Base-by-base conservation (phyloP, 2,888 invertebrate species). In the Vesta saturnalis region DNA sequence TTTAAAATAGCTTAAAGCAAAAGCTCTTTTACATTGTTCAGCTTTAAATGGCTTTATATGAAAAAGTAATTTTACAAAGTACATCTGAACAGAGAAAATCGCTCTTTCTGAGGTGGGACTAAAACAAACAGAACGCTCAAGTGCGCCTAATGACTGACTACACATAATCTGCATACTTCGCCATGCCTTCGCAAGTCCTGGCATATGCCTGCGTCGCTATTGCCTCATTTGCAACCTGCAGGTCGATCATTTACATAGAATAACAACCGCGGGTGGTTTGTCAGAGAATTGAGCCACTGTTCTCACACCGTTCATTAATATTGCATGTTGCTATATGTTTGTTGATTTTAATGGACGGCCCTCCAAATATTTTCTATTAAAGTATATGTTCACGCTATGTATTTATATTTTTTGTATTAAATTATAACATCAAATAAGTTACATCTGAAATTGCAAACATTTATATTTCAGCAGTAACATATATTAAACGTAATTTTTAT, bases 121-220 rank as follows among this genome's bases (percentile, higher is more conserved):
- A 78, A 77, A 79, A 76, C 80, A 82, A 81, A 82, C 82, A 82
- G 73, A 79, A 79, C 80, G 81, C 81, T 81, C 81, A 79, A 81
- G 79, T 80, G 81, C 77, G 77, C 79, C 78, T 82, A 82, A 83
- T 82, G 82, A 83, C 81, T 82, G 82, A 81, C 80, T 82, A 83
- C 80, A 82, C 81, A 82, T 79, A 78, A 82, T 82, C 81, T 82
- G 81, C 82, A 82, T 82, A 81, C 78, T 79, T 77, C 74, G 76
- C 74, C 78, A 64, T 67, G 67, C 67, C 56, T 71, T 70, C 63
- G 70, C 70, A 68, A 73, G 66, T 72, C 71, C 74, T 73, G 71
- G 76, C 78, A 77, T 76, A 77, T 77, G 77, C 76, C 73, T 66
- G 72, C 61, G 57, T 72, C 75, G 74, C 76, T 76, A 77, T 78